Evolutionary conservation across 2,797 vertebrate species (phyloP).

Genomic region (Heterohyrax brucei): DNA sequence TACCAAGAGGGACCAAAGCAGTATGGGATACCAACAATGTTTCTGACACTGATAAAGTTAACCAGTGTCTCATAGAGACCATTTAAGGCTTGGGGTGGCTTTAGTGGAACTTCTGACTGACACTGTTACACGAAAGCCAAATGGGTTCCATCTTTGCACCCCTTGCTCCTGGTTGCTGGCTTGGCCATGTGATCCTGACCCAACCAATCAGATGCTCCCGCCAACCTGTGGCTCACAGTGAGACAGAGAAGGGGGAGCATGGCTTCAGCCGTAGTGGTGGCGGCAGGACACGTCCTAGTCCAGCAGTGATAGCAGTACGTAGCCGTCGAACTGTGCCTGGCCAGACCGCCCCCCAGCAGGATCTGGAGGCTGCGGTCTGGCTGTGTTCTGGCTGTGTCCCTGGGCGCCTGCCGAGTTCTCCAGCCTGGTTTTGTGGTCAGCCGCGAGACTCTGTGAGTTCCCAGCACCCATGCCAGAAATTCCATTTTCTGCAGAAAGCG

Average conservation of each 20-base stretch:
- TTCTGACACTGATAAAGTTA: not conserved
- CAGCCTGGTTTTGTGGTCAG: not conserved
- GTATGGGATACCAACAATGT: too few relatives aligned
- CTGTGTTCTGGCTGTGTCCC: not conserved
- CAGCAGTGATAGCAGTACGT: not conserved
- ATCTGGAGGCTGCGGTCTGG: not conserved
- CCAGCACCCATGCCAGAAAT: not conserved
- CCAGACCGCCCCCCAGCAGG: not conserved
- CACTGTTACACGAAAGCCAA: not conserved
- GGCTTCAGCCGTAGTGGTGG: not conserved
- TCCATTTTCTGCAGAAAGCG: not conserved
- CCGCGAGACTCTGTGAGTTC: not conserved
- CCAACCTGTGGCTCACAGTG: not conserved
- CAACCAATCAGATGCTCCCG: not conserved
- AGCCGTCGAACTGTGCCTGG: not conserved
- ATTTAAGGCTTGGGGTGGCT: not conserved
- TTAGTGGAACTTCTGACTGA: not conserved
- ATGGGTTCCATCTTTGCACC: not conserved
- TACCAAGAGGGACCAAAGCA: too few relatives aligned
- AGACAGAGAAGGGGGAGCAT: not conserved
- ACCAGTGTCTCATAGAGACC: fast-evolving
- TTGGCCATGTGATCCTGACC: not conserved
- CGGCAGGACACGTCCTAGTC: not conserved
- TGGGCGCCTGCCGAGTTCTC: not conserved
- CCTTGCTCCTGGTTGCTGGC: not conserved